Conservation (phyloP, 2,797 vertebrate species). For the Pangasius larnaudii region DNA sequence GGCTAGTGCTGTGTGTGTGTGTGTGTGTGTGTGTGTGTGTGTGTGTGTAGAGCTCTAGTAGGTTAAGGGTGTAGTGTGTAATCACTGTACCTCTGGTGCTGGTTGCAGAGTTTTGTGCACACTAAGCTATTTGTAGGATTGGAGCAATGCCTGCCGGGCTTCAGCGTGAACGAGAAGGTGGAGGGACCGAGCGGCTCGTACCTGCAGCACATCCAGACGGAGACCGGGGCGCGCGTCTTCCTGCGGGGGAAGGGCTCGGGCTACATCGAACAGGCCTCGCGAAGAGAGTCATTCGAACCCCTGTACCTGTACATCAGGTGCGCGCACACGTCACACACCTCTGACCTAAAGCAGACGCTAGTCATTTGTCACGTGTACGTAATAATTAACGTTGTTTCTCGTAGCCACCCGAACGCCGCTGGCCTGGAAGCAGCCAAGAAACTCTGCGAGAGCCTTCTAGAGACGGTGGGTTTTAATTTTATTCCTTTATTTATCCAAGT, state of each 20-base stretch:
- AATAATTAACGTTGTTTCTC: constrained; percentile 33
- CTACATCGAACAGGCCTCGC: constrained; percentile 84
- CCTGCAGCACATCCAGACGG: constrained; percentile 81
- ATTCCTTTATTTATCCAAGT: neutral
- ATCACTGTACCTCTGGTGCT: constrained; percentile 41
- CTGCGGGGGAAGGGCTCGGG: constrained; percentile 80
- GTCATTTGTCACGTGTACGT: neutral
- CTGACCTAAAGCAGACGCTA: neutral
- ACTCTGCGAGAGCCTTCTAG: constrained; percentile 79
- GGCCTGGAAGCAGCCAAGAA: constrained; percentile 81
- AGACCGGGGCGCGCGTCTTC: constrained; percentile 81
- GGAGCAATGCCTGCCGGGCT: constrained; percentile 75
- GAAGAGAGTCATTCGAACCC: constrained; percentile 82
- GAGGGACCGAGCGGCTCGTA: constrained; percentile 79
- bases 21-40: neutral
- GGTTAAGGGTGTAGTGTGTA: constrained; percentile 23
- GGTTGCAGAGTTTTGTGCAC: constrained; percentile 80
- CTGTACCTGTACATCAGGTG: constrained; percentile 85
- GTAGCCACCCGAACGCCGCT: constrained; percentile 77
- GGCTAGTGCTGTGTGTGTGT: neutral
- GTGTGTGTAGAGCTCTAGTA: constrained; percentile 7
- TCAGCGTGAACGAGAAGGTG: constrained; percentile 81
- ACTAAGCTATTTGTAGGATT: constrained; percentile 85
- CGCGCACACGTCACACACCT: constrained; percentile 37
- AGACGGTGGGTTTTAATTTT: constrained; percentile 72